Base-by-base conservation (phyloP, 2,888 invertebrate species). In the Luperina nickerlii region DNA sequence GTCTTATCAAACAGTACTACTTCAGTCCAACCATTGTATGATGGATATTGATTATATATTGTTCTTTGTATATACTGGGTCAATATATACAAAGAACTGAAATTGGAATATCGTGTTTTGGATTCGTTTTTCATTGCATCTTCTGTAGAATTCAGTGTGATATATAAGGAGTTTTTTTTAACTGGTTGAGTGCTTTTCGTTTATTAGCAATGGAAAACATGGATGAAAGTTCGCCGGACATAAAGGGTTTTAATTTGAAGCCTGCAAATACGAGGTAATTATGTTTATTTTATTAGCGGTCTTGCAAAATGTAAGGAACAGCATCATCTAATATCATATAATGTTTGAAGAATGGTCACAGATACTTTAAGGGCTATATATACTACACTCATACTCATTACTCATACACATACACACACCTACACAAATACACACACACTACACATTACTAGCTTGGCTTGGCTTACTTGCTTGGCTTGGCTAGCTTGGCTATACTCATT, bases 221-320 rank as follows among this genome's bases (percentile, higher is more conserved):
- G 66, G 83, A 82, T 13, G 88, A 89, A 74, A 85, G 76, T 76
- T 68, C 74, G 0, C 27, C 87, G 5, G 90, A 90, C 32, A 68
- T 76, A 2, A 88, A 81, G 24, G 86, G 78, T 13, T 90, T 89
- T 75, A 83, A 88, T 51, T 79, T 83, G 3, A 90, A 83, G 0
- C 81, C 89, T n/a, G 74, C 77, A 0, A 90, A 89, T 78, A 88
- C 89, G 0, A 89, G 90, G 90, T 90, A 75, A 74, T 79, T 42
- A 1, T 38, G 8, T 60, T 3, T 66, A 60, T n/a, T 45, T 67
- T 48, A 48, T 42, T 42, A 15, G 5, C 5, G 6, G 9, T 32
- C 51, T 3, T 54, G 32, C 13, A 32, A 32, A 51, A 15, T 32
- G 2, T 32, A 15, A 24, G 8, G 1, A 54, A 8, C 20, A 27